These are phyloP conservation scores for Solea solea DNA, from an alignment of 2,113 vertebrate species.

Conservation along the genomic window DNA sequence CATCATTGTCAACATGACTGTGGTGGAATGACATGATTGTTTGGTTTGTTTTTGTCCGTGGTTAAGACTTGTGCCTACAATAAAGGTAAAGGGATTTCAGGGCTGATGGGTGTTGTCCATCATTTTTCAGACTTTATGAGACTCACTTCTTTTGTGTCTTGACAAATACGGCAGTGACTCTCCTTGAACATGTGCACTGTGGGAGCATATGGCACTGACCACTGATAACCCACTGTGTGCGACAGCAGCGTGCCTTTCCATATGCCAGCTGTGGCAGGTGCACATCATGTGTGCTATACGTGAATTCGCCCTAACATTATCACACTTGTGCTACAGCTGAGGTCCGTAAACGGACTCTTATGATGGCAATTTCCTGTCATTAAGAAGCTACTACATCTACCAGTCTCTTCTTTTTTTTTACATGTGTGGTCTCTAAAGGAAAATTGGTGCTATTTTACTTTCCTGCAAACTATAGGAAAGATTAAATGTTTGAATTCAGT, in stretches of 20 bases:
- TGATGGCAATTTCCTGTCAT: constrained; percentile 26
- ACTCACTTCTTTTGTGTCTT: constrained; percentile 32
- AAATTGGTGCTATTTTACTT: no score
- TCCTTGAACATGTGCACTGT: constrained; percentile 70
- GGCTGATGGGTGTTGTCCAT: constrained; percentile 3
- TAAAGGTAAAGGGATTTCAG: background rate
- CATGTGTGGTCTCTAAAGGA: no score
- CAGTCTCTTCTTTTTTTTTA: background rate
- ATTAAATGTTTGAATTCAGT: no score
- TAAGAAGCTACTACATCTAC: background rate
- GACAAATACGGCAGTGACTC: constrained; percentile 54
- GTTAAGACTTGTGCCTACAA: background rate
- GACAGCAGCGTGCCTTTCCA: constrained; percentile 46
- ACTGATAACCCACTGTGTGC: constrained; percentile 56
- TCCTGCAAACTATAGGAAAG: no score
- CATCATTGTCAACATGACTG: no score
- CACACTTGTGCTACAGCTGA: constrained; percentile 46
- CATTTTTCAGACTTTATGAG: constrained; percentile 57
- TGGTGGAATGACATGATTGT: background rate
- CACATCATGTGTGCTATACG: constrained; percentile 44
- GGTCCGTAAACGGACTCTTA: constrained; percentile 52
- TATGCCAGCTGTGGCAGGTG: constrained; percentile 68
- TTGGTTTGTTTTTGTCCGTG: background rate
- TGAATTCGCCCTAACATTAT: constrained; percentile 51
- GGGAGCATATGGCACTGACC: constrained; percentile 40